These are phyloP conservation scores for Eretmochelys imbricata DNA, from an alignment of 2,113 vertebrate species.

Conservation along the genomic window DNA sequence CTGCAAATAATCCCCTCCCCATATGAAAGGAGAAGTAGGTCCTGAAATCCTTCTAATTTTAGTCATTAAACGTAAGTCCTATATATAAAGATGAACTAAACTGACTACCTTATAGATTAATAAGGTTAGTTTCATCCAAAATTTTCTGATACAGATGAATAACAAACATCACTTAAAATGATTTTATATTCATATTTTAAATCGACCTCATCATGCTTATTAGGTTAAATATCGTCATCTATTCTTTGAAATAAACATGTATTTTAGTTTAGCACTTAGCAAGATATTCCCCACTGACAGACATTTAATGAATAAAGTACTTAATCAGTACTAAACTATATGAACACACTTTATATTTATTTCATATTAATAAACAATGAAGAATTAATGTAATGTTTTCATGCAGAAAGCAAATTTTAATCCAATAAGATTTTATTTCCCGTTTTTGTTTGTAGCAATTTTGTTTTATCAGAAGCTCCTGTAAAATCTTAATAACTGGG, in stretches of 20 bases:
- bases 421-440: neutral
- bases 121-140: neutral
- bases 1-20: neutral
- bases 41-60: neutral
- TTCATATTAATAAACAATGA: neutral
- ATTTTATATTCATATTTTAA: neutral
- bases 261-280: neutral
- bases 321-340: fast-evolving
- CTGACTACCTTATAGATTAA: fast-evolving
- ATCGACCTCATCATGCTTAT: neutral
- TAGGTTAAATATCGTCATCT: fast-evolving
- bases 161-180: fast-evolving
- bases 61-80: neutral
- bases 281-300: neutral
- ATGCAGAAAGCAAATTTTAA: neutral
- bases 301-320: neutral
- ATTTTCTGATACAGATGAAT: fast-evolving
- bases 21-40: neutral
- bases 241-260: neutral
- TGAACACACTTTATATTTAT: fast-evolving
- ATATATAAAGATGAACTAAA: neutral
- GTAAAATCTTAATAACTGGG: fast-evolving
- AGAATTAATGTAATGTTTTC: fast-evolving
- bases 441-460: neutral
- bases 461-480: neutral